Base-by-base conservation (phyloP, 2,888 invertebrate genomes). In the Agriopis aurantiaria region DNA sequence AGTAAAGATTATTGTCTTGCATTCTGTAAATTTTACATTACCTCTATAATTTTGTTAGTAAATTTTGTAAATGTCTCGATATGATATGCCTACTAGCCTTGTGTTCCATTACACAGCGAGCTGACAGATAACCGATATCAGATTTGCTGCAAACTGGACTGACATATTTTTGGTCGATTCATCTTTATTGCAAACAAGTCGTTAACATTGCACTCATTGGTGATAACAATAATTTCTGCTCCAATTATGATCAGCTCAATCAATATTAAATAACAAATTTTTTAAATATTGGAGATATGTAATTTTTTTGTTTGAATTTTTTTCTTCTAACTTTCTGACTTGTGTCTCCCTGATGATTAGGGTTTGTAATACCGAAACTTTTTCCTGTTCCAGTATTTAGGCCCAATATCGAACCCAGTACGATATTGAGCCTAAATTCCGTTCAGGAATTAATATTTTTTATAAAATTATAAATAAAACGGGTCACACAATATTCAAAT, bases 181-280 rank as follows among this genome's bases (percentile, higher is more conserved):
- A 41, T 61, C 52, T 65, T 57, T 55, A 69, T 51, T 56, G 41
- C 62, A 65, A 66, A 66, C 66, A 70, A 65, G 58, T 41, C 43
- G 58, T 70, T 70, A 70, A 70, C 70, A 70, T 70, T 70, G 70
- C 70, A 66, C 66, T 70, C 52, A n/a, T 48, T 66, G 66, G 55
- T 58, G 56, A 57, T 65, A 65, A 64, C 56, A 41, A 40, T 43
- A 10, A 55, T 58, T 58, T 40, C 53, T 66, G 70, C 43, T 59
- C 70, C 62, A 70, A 11, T 65, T 70, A 60, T 33, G 43, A 23
- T 14, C 61, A 46, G 23, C 14, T 17, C 56, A 57, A 57, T 10
- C 43, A 56, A 43, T 43, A 17, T 57, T 43, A 43, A 57, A 43
- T 43, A 57, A 55, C 3, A 12, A 52, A 1, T 52, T 52, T 3